These are phyloP conservation scores for Zhengitettix transpicula DNA, from an alignment of 2,888 invertebrate genomes.

Conservation along the genomic window DNA sequence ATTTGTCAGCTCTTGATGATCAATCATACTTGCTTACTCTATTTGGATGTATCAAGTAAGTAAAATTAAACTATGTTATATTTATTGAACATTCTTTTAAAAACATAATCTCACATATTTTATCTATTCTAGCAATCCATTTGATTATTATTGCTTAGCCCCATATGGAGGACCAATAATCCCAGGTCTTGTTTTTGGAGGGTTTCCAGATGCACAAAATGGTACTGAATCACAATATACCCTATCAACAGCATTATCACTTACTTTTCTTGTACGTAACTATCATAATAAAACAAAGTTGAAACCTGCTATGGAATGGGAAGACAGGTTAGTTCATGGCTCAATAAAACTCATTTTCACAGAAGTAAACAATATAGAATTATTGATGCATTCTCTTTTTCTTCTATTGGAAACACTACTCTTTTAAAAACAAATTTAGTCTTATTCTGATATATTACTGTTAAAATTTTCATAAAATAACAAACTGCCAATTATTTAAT, in stretches of 20 bases:
- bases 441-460: too few relatives aligned
- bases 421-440: too few relatives aligned
- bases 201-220: slow-evolving; percentile 34
- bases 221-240: slow-evolving; percentile 20
- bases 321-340: slow-evolving; percentile 32
- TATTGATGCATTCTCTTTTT: too few relatives aligned
- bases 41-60: slow-evolving; percentile 30
- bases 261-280: slow-evolving; percentile 68
- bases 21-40: slow-evolving; percentile 31
- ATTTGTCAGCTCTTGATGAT: slow-evolving; percentile 21
- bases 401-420: too few relatives aligned
- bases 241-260: slow-evolving; percentile 35
- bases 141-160: slow-evolving; percentile 51
- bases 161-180: slow-evolving; percentile 78
- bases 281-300: slow-evolving; percentile 39
- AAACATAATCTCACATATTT: slow-evolving; percentile 13
- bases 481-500: too few relatives aligned
- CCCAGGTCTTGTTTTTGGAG: slow-evolving; percentile 71
- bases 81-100: neutral
- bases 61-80: slow-evolving; percentile 5
- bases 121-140: slow-evolving; percentile 19
- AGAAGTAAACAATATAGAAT: too few relatives aligned
- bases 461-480: too few relatives aligned
- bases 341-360: too few relatives aligned
- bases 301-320: slow-evolving; percentile 53